Percentiles rank a stretch among this genome's conserved stretches.
phyloP scores from a whole-genome alignment of 2,113 vertebrate species.

The Pipa parva region DNA sequence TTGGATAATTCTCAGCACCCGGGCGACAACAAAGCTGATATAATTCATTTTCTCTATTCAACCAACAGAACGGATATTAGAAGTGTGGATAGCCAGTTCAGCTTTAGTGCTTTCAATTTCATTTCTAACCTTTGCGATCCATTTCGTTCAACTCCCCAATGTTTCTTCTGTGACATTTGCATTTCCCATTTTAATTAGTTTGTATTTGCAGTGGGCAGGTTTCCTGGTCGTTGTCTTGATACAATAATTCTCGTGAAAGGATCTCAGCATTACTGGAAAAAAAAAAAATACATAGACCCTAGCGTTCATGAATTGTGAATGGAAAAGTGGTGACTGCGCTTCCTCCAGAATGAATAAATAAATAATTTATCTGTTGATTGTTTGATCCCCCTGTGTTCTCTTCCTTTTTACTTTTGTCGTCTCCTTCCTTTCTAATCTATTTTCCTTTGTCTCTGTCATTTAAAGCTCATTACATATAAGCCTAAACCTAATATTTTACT shows the following conservation, averaged over 20 bases:
- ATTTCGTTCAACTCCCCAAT: conserved; percentile 10
- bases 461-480: too few relatives aligned
- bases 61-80: conserved; percentile 17
- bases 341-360: too few relatives aligned
- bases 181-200: conserved; percentile 26
- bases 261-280: background rate
- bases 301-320: too few relatives aligned
- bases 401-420: background rate
- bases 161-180: conserved; percentile 26
- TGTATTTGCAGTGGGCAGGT: conserved; percentile 30
- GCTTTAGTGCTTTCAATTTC: conserved; percentile 27
- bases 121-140: conserved; percentile 24
- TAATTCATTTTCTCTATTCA: conserved; percentile 18
- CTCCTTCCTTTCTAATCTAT: background rate
- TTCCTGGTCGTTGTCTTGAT: conserved; percentile 25
- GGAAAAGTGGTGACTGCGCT: too few relatives aligned
- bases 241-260: conserved; percentile 22
- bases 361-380: too few relatives aligned
- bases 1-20: background rate
- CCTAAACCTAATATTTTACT: too few relatives aligned
- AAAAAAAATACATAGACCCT: background rate
- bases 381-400: background rate
- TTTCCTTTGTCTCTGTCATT: background rate
- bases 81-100: conserved; percentile 30
- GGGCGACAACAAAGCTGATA: conserved; percentile 3